These are phyloP conservation scores for Colossoma macropomum DNA, from an alignment of 2,113 vertebrate genomes.

Conservation along the genomic window DNA sequence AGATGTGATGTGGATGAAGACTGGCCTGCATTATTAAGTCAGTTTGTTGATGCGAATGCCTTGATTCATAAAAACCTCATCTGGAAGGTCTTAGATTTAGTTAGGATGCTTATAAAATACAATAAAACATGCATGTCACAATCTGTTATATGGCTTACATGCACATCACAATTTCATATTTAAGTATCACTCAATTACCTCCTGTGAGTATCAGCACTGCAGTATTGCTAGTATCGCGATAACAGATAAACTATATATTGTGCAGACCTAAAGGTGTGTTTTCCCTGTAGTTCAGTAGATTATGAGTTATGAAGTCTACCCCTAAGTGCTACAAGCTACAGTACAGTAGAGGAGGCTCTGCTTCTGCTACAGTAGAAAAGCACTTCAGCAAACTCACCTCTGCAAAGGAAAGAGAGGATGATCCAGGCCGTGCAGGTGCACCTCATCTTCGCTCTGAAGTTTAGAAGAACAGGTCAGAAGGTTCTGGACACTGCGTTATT, in stretches of 20 bases:
- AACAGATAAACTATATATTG: background rate
- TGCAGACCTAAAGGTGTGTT: background rate
- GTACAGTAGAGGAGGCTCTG: background rate
- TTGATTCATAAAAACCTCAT: too few relatives aligned
- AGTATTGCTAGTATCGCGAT: background rate
- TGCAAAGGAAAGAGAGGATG: constrained; percentile 68
- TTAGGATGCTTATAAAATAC: too few relatives aligned
- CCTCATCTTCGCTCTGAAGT: constrained; percentile 59
- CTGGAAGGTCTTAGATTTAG: too few relatives aligned
- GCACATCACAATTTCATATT: too few relatives aligned
- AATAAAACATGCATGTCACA: too few relatives aligned
- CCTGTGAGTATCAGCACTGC: too few relatives aligned
- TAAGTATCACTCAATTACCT: too few relatives aligned
- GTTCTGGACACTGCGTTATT: background rate
- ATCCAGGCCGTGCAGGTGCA: constrained; percentile 65
- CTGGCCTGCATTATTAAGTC: too few relatives aligned
- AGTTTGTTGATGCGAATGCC: too few relatives aligned
- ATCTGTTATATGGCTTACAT: too few relatives aligned
- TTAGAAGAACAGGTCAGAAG: constrained; percentile 15
- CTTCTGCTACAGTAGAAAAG: background rate
- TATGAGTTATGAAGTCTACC: background rate
- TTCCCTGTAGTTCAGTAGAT: background rate
- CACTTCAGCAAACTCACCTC: constrained; percentile 68
- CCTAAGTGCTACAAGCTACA: background rate
- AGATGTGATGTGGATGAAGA: too few relatives aligned